phyloP scores from a whole-genome alignment of 2,888 invertebrate genomes.

The Sinhomidia bicolor region DNA sequence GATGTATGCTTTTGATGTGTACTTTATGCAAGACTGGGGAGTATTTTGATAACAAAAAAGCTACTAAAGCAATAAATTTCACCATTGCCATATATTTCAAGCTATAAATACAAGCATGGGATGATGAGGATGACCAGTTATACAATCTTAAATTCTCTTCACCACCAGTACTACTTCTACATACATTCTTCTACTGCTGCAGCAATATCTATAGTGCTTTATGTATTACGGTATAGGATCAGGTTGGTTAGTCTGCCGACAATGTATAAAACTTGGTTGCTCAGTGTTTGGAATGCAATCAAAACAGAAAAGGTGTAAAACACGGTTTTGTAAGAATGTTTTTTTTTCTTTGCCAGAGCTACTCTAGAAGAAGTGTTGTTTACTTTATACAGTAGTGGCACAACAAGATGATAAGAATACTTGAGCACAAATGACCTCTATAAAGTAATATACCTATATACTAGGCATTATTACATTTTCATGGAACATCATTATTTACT shows the following conservation, averaged over 20 bases:
- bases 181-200: no score
- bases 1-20: not conserved
- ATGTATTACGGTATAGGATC: no score
- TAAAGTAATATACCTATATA: not conserved
- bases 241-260: no score
- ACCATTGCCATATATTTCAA: not conserved
- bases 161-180: not conserved
- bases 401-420: constrained; percentile 22
- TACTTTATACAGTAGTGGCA: constrained; percentile 4
- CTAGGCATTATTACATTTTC: constrained; percentile 18
- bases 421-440: constrained; percentile 44
- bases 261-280: not conserved
- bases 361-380: constrained; percentile 1
- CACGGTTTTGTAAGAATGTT: not conserved
- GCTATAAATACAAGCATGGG: not conserved
- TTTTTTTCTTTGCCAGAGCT: not conserved
- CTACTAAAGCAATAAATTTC: constrained; percentile 46
- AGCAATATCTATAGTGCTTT: no score
- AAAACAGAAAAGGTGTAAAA: constrained; percentile 5
- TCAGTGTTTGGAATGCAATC: constrained; percentile 7
- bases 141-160: not conserved
- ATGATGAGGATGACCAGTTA: constrained; percentile 26
- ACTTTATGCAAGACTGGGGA: constrained; percentile 8
- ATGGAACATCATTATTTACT: constrained; percentile 65
- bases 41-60: not conserved